Conservation (phyloP, 2,888 invertebrate genomes). For the Arenicola marina region DNA sequence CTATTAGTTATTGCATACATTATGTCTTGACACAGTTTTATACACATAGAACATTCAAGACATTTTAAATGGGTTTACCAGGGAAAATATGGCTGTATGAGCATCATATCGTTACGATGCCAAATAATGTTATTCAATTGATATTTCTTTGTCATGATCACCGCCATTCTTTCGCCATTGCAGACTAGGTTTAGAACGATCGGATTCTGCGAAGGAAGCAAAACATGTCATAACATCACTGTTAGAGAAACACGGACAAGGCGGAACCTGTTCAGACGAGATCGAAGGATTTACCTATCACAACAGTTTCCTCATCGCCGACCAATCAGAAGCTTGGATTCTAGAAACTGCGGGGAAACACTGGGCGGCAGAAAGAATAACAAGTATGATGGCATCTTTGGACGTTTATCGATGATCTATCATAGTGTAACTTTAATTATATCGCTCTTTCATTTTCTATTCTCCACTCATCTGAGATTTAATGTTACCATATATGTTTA, state of each 20-base stretch:
- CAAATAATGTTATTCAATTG: too few species aligned
- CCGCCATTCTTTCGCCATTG: not conserved
- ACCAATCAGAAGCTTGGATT: slow-evolving; percentile 74
- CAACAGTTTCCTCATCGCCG: slow-evolving; percentile 77
- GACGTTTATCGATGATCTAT: too few species aligned
- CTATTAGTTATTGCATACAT: too few species aligned
- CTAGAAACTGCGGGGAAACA: slow-evolving; percentile 76
- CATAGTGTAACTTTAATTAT: too few species aligned
- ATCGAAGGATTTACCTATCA: slow-evolving; percentile 67
- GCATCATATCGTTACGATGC: too few species aligned
- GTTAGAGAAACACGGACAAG: slow-evolving; percentile 73
- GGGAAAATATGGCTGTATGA: too few species aligned
- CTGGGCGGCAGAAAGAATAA: slow-evolving; percentile 77
- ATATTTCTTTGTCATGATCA: not conserved
- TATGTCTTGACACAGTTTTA: too few species aligned
- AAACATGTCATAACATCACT: slow-evolving; percentile 71
- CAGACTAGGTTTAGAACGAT: slow-evolving; percentile 71
- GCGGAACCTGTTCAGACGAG: slow-evolving; percentile 67
- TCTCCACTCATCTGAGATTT: too few species aligned
- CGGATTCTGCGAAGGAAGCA: slow-evolving; percentile 70
- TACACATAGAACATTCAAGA: too few species aligned
- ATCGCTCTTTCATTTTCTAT: too few species aligned
- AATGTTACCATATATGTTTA: too few species aligned
- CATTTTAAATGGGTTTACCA: too few species aligned
- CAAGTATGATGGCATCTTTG: slow-evolving; percentile 54